Base-by-base conservation (phyloP, 2,113 vertebrate species). In the Anser brachyrhynchus region DNA sequence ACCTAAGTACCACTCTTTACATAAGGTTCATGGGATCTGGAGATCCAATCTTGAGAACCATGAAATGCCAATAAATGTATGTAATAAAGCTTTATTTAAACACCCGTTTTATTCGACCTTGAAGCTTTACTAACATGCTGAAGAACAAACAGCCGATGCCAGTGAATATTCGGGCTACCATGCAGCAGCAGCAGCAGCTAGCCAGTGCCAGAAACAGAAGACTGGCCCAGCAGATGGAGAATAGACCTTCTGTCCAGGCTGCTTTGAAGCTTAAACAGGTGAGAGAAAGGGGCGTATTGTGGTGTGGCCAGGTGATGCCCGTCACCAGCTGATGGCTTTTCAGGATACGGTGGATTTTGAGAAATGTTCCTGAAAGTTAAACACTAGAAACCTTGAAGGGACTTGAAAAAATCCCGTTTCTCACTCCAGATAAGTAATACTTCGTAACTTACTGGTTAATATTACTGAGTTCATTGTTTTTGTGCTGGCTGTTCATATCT, bases 71-170 rank as follows among this genome's bases (percentile, higher is more conserved):
- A 49, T 97, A 97, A 96, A 98, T 98, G 98, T 98, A 96, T 98
- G 82, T 98, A 96, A 95, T 96, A 96, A 97, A 98, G 96, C 96
- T 97, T 97, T 98, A 95, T 97, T 98, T 97, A 98, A 98, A 98
- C 98, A 98, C 98, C 98, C 98, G 41, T 98, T 99, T 98, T 98
- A 97, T 98, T 98, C 98, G 98, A 98, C 98, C 98, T 98, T 98
- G 98, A 99, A 99, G 99, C 99, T 99, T 99, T 98, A 99, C 99
- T 99, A 99, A 99, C 98, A 99, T 99, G 99, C 99, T 99, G 99
- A 99, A 99, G 99, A 99, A 99, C 99, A 99, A 99, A 99, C 99
- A 99, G 97, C 99, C 99, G 97, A 98, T 99, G 96, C 99, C 98
- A 72, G 99, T 99, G 98, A 99, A 98, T 98, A 98, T 99, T 98